Conservation (phyloP, 2,797 vertebrate genomes). For the Echiichthys vipera region DNA sequence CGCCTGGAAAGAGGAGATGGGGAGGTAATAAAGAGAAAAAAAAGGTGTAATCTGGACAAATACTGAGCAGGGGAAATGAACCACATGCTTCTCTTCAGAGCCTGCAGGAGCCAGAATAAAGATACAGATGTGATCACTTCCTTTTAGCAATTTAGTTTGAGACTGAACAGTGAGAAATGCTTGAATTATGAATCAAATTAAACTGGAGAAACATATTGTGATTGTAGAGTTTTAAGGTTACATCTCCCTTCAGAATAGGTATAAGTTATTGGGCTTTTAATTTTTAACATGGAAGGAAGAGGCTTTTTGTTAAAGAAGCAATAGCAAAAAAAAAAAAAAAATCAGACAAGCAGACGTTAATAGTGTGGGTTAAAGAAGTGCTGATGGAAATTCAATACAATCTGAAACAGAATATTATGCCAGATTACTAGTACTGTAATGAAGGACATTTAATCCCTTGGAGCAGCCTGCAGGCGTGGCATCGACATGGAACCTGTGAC, state of each 20-base stretch:
- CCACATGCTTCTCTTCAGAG: slow-evolving; percentile 43
- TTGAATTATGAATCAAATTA: slow-evolving; percentile 23
- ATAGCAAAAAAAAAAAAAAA: background rate
- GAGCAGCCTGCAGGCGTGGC: slow-evolving; percentile 1
- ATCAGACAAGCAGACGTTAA: background rate
- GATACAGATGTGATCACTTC: slow-evolving; percentile 52
- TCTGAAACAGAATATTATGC: slow-evolving; percentile 17
- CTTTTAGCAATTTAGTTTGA: slow-evolving; percentile 19
- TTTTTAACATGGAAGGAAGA: background rate
- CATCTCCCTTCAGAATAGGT: background rate
- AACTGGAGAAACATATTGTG: slow-evolving; percentile 9
- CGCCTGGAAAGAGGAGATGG: slow-evolving; percentile 79
- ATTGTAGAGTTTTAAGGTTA: background rate
- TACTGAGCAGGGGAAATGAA: slow-evolving; percentile 70
- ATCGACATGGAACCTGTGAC: slow-evolving; percentile 26
- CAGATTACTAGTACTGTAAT: background rate
- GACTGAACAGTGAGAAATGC: background rate
- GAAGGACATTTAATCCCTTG: background rate
- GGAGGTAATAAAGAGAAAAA: slow-evolving; percentile 15
- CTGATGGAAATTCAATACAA: slow-evolving; percentile 15
- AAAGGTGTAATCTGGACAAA: slow-evolving; percentile 40
- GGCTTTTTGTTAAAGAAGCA: background rate
- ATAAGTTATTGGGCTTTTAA: background rate
- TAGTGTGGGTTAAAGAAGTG: background rate
- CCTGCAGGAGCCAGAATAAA: slow-evolving; percentile 14